Base-by-base conservation (phyloP, 2,797 vertebrate genomes). In the Molossus alvarezi region DNA sequence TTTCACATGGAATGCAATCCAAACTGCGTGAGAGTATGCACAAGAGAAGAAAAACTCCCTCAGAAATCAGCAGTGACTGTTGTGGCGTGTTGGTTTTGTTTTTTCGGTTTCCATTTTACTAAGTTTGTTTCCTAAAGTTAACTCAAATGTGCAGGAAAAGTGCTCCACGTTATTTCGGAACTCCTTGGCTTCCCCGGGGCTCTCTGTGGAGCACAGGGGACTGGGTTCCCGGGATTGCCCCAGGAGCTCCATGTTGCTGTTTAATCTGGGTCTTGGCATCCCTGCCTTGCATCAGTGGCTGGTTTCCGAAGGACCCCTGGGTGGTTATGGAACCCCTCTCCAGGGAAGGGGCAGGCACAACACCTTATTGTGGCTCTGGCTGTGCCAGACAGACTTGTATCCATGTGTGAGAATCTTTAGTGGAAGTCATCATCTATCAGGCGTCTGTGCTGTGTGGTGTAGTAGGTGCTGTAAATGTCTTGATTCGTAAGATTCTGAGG, bases 101-200 rank as follows among this genome's bases (percentile, higher is more conserved):
- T 62, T 4, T 6, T 62, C 3, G 4, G 62, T 62, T 58, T 73
- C 23, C n/a, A 53, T 79, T 84, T 69, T 18, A 83, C 85, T 95
- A 83, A 45, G 67, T 65, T 27, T 55, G 11, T 51, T 79, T 51
- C 20, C 9, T 88, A 84, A 91, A 90, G 88, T 81, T 62, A 65
- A 73, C 21, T 67, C 48, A 83, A n/a, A 15, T 29, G 17, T 90
- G 23, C 14, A 85, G 37, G 18, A 83, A 62, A 82, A 48, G 8
- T 9, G 64, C 57, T 64, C 27, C 37, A 48, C n/a, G 48, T 33
- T 69, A 25, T 29, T 75, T 55, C 29, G 64, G 10, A 67, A 51
- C 72, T 72, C 18, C 5, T 72, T 62, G 57, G 48, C 8, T 51
- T 55, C 41, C 76, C 9, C 2, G 6, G 3, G 13, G 33, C 5